These are phyloP conservation scores for Hyphantria cunea DNA, from an alignment of 1,140 invertebrate genomes.

Conservation along the genomic window DNA sequence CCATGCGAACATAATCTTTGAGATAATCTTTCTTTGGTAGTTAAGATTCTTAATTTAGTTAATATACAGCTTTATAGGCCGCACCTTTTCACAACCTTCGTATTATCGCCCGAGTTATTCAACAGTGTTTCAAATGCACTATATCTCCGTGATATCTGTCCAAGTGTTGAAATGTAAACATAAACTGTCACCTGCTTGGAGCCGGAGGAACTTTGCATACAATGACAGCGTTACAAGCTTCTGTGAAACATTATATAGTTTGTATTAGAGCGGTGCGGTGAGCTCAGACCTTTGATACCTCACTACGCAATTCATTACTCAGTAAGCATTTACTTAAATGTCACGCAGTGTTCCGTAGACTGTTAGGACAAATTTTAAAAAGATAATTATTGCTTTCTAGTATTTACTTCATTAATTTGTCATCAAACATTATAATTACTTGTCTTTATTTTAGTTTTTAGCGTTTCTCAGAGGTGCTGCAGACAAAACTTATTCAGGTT, in stretches of 20 bases:
- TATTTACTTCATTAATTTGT: too few relatives aligned
- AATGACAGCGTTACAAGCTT: conserved; percentile 64
- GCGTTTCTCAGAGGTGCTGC: too few relatives aligned
- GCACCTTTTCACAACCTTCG: too few relatives aligned
- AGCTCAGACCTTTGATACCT: conserved; percentile 8
- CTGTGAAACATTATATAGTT: conserved; percentile 37
- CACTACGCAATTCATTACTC: background rate
- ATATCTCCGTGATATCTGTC: conserved; percentile 39
- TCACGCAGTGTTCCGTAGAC: background rate
- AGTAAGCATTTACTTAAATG: background rate
- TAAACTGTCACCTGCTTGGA: conserved; percentile 59
- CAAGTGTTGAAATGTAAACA: conserved; percentile 45
- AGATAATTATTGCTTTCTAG: too few relatives aligned
- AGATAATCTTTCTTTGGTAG: too few relatives aligned
- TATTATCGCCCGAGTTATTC: background rate
- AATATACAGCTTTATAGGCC: too few relatives aligned
- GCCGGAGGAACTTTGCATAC: conserved; percentile 61
- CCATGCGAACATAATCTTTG: too few relatives aligned
- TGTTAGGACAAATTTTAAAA: too few relatives aligned
- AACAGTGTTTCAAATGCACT: conserved; percentile 19
- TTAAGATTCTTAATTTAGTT: too few relatives aligned
- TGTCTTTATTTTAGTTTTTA: too few relatives aligned
- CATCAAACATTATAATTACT: too few relatives aligned
- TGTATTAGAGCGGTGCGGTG: conserved; percentile 1
- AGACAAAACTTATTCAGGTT: too few relatives aligned